Percentiles rank a stretch among this genome's conserved stretches.
phyloP scores from a whole-genome alignment of 2,113 vertebrate species.

The Onychostoma macrolepis region DNA sequence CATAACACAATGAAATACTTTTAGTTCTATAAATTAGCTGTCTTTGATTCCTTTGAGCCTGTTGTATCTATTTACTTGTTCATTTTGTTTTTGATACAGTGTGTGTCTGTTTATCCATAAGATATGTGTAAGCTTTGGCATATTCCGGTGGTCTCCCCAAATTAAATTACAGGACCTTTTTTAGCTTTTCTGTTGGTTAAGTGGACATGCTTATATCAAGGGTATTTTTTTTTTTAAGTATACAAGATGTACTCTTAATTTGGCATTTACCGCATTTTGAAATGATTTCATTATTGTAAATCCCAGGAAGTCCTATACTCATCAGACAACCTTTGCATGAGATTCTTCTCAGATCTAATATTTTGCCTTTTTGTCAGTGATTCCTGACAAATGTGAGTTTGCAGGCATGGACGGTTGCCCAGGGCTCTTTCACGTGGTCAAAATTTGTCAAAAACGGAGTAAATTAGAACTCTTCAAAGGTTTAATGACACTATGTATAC shows the following conservation, averaged over 20 bases:
- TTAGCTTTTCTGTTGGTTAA: slow-evolving; percentile 42
- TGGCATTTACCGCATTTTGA: background rate
- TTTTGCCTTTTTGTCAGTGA: background rate
- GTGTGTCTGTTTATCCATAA: slow-evolving; percentile 39
- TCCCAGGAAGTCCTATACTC: background rate
- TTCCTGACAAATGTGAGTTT: background rate
- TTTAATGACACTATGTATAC: slow-evolving; percentile 52
- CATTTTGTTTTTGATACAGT: slow-evolving; percentile 40
- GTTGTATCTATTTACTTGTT: slow-evolving; percentile 48
- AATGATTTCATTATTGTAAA: background rate
- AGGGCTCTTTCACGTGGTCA: background rate
- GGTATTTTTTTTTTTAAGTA: slow-evolving; percentile 31
- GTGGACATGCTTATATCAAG: slow-evolving; percentile 25
- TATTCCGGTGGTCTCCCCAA: slow-evolving; percentile 13
- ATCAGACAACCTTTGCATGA: slow-evolving; percentile 11
- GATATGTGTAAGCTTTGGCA: slow-evolving; percentile 44
- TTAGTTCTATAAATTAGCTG: slow-evolving; percentile 57
- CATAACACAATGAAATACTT: slow-evolving; percentile 65
- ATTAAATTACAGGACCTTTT: slow-evolving; percentile 45
- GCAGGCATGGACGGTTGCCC: background rate
- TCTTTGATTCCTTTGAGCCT: slow-evolving; percentile 32
- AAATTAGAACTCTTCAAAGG: slow-evolving; percentile 30
- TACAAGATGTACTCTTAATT: slow-evolving; percentile 6
- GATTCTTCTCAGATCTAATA: slow-evolving; percentile 12
- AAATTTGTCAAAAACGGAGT: slow-evolving; percentile 6